These are phyloP conservation scores for Alloplasta piceator DNA, from an alignment of 2,888 invertebrate genomes.

Conservation along the genomic window DNA sequence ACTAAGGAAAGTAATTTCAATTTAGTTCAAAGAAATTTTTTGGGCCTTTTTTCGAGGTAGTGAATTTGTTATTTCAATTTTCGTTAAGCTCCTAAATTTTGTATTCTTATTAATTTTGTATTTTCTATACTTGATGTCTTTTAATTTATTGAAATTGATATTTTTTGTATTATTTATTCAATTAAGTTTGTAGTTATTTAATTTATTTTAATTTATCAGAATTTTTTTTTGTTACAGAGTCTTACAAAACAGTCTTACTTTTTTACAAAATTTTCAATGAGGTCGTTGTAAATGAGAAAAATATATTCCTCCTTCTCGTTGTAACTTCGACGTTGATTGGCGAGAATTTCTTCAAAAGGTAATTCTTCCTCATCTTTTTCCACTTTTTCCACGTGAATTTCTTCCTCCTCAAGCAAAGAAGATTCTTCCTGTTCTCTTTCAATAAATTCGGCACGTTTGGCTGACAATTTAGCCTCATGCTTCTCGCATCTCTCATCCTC, in stretches of 20 bases:
- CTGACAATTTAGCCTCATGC: constrained; percentile 37
- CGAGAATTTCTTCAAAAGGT: constrained; percentile 64
- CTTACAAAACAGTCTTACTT: constrained; percentile 57
- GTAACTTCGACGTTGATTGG: constrained; percentile 68
- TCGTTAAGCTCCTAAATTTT: too few relatives aligned
- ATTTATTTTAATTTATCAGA: too few relatives aligned
- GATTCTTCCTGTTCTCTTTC: constrained; percentile 23
- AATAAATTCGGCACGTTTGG: constrained; percentile 10
- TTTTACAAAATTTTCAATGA: constrained; percentile 63
- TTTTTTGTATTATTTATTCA: too few relatives aligned
- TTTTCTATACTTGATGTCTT: too few relatives aligned
- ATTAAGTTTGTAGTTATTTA: too few relatives aligned
- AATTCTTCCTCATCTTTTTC: constrained; percentile 24
- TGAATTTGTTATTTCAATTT: too few relatives aligned
- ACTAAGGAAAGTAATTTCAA: too few relatives aligned
- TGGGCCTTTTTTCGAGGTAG: too few relatives aligned
- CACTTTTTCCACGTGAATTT: neutral
- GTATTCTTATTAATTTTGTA: too few relatives aligned
- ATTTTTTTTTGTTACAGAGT: too few relatives aligned
- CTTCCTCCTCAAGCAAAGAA: constrained; percentile 15
- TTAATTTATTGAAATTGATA: too few relatives aligned
- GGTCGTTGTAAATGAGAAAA: constrained; percentile 70
- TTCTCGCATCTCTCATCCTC: constrained; percentile 46
- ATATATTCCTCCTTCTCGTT: constrained; percentile 70
- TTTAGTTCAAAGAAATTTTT: too few relatives aligned